Evolutionary conservation across 2,113 vertebrate species (phyloP).

Genomic region (Maccullochella peelii): DNA sequence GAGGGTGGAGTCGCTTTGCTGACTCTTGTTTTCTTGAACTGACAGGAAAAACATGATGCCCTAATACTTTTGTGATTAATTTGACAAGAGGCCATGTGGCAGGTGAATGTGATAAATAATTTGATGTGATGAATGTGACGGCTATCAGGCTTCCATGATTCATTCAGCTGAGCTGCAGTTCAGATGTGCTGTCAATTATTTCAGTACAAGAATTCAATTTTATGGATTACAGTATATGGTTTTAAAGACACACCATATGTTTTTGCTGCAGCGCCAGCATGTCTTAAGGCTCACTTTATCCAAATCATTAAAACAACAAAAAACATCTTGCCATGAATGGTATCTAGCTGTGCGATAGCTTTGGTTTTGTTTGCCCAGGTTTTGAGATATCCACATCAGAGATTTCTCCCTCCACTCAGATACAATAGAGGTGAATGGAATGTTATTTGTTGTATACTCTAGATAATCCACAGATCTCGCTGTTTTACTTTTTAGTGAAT

Average conservation of each 20-base stretch:
- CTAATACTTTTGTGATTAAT: conserved; percentile 19
- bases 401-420: neutral
- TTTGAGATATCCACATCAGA: neutral
- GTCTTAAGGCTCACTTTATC: neutral
- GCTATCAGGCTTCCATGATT: neutral
- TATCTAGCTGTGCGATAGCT: neutral
- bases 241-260: neutral
- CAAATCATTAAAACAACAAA: neutral
- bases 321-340: neutral
- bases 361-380: conserved; percentile 17
- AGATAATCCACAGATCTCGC: neutral
- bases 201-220: neutral
- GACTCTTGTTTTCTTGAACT: conserved; percentile 24
- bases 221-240: neutral
- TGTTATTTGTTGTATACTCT: neutral
- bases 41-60: conserved; percentile 12
- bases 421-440: neutral
- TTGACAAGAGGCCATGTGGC: conserved; percentile 11
- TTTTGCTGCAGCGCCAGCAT: neutral
- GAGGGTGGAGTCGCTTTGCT: conserved; percentile 24
- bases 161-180: neutral
- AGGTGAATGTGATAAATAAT: neutral
- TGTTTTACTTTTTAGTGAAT: neutral
- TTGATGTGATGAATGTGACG: conserved; percentile 1
- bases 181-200: neutral